Evolutionary conservation across 2,888 invertebrate species (phyloP).

Genomic region (Fissipunctia ypsillon): DNA sequence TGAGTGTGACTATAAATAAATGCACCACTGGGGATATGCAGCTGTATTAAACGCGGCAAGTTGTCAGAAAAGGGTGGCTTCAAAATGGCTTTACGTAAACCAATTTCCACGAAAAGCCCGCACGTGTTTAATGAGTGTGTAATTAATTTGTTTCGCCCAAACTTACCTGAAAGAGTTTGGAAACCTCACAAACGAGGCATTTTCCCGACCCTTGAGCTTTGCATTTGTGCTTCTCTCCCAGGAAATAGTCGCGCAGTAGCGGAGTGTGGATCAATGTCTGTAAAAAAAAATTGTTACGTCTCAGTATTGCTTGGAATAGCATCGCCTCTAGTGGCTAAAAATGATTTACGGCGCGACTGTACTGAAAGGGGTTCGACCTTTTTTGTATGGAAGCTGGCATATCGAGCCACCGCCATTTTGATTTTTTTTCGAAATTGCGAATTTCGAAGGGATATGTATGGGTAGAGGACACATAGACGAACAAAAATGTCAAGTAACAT

Average conservation of each 20-base stretch:
- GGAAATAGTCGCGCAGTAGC: conserved; percentile 97
- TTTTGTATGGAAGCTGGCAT: too few species aligned
- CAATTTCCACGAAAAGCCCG: conserved; percentile 35
- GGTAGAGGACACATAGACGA: too few species aligned
- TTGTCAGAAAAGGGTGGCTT: conserved; percentile 53
- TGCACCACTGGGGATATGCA: conserved; percentile 27
- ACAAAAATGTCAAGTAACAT: too few species aligned
- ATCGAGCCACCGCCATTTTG: too few species aligned
- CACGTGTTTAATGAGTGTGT: conserved; percentile 4
- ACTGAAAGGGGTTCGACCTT: too few species aligned
- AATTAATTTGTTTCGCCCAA: conserved; percentile 10
- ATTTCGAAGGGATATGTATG: too few species aligned
- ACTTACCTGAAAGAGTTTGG: conserved; percentile 97
- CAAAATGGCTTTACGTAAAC: conserved; percentile 20
- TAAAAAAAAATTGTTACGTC: conserved; percentile 76
- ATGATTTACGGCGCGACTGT: too few species aligned
- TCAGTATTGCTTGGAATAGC: too few species aligned
- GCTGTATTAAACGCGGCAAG: conserved; percentile 41
- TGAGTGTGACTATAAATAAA: conserved; percentile 53
- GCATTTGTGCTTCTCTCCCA: conserved; percentile 98
- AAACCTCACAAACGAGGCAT: conserved; percentile 98
- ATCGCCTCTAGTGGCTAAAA: too few species aligned
- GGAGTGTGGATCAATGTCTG: conserved; percentile 98
- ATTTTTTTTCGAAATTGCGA: too few species aligned
- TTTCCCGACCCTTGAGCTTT: conserved; percentile 92